These are phyloP conservation scores for Drosophila ohnishii DNA, from an alignment of 1,140 invertebrate genomes.

Conservation along the genomic window DNA sequence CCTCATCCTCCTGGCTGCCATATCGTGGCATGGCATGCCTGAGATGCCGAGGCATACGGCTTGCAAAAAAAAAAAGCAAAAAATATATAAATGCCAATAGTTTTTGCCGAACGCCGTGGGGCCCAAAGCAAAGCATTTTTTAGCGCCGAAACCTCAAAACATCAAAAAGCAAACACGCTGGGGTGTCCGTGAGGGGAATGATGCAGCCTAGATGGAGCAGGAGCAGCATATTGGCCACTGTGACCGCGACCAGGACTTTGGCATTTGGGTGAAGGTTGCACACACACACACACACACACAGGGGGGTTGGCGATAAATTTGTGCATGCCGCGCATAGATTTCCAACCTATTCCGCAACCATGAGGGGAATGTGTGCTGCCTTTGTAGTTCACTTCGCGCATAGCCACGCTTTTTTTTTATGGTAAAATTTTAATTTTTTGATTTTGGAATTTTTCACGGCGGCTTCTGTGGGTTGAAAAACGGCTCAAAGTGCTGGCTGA, in stretches of 20 bases:
- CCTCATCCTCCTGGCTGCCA: slow-evolving; percentile 17
- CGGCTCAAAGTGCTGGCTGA: slow-evolving; percentile 56
- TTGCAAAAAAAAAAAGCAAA: slow-evolving; percentile 26
- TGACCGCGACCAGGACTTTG: slow-evolving; percentile 55
- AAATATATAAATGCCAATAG: slow-evolving; percentile 61
- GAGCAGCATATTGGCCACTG: slow-evolving; percentile 67
- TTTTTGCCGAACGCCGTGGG: slow-evolving; percentile 63
- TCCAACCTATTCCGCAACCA: slow-evolving; percentile 56
- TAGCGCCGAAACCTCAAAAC: slow-evolving; percentile 77
- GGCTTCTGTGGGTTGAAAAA: slow-evolving; percentile 36
- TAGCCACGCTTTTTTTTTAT: slow-evolving; percentile 7
- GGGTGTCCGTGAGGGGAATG: slow-evolving; percentile 30
- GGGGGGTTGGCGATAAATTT: slow-evolving; percentile 69
- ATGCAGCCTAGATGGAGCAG: slow-evolving; percentile 33
- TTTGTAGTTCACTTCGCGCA: slow-evolving; percentile 62
- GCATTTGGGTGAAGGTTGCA: slow-evolving; percentile 80
- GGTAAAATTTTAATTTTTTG: slow-evolving; percentile 15
- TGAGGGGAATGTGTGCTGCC: slow-evolving; percentile 58
- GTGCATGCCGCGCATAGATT: slow-evolving; percentile 79
- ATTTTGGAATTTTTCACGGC: slow-evolving; percentile 10
- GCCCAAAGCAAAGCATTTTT: slow-evolving; percentile 65
- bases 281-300: background rate
- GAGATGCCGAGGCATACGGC: slow-evolving; percentile 51
- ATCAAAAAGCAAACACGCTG: slow-evolving; percentile 71
- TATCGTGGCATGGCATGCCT: slow-evolving; percentile 52